Base-by-base conservation (phyloP, 1,140 invertebrate species). In the Odontomachus brunneus region DNA sequence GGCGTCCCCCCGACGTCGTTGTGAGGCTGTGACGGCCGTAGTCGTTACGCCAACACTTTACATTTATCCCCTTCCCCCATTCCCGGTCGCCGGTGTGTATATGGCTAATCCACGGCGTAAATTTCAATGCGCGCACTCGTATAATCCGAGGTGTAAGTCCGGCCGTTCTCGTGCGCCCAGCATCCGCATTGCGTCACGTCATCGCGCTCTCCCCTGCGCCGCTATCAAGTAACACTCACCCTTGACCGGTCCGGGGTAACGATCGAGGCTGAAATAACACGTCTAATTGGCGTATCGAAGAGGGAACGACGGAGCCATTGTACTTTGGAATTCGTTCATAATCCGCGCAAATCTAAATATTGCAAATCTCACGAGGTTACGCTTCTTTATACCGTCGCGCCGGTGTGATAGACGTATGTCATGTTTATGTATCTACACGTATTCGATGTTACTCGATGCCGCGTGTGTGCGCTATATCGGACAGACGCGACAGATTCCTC, bases 401-500 rank as follows among this genome's bases (percentile, higher is more conserved):
- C 29, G 55, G 14, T 24, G 9, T n/a, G 17, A 78, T n/a, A 67
- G 63, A 38, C 63, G 33, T 69, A 78, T 69, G 63, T 69, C 75
- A 57, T 67, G 33, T 80, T 71, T 55, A 44, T 80, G 65, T 80
- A 80, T 44, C 74, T 51, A 48, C 57, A 55, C 19, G 49, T 78
- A 78, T 29, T 67, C 26, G 75, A 78, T 78, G 65, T 65, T 22
- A 4, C 44, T 75, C 19, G 59, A 63, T 76, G 44, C 38, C 38
- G 38, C 38, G 38, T 44, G 3, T 67, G 33, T 38, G 17, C 51
- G 1, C 29, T 80, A 17, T 48, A 53, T 76, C 33, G 73, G 65
- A 78, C 19, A 69, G 22, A 80, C 65, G 75, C 71, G 75, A 71
- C 65, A 80, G 65, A 80, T 71, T 80, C 33, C 53, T 80, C 65